A percentile compares a stretch with the other conserved stretches of the same genome.
These are phyloP conservation scores for Leptinotarsa haldemani DNA, from an alignment of 2,888 invertebrate species.

Conservation along the genomic window DNA sequence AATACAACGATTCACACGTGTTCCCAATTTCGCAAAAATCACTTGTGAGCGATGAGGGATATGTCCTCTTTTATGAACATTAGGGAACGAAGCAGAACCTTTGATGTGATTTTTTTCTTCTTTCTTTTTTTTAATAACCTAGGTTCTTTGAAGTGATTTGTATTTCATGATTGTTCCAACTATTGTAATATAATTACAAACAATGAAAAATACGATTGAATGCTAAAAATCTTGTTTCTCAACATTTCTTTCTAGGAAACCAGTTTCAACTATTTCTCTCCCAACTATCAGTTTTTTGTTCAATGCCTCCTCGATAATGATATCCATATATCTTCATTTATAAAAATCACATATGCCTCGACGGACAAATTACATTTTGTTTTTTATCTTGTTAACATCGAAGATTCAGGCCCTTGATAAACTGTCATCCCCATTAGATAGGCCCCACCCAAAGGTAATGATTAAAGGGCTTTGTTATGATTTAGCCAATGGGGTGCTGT, in stretches of 20 bases:
- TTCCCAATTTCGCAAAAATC: no score
- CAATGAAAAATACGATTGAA: no score
- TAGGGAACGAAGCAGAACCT: no score
- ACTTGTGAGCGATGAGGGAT: no score
- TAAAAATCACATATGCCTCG: slow-evolving; percentile 19
- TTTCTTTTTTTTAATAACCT: no score
- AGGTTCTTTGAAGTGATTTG: no score
- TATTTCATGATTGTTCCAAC: no score
- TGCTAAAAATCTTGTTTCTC: no score
- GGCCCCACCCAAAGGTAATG: slow-evolving; percentile 55
- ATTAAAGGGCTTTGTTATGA: slow-evolving; percentile 52
- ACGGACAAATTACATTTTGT: slow-evolving; percentile 44
- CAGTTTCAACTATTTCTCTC: neutral
- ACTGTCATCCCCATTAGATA: slow-evolving; percentile 44
- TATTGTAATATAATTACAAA: no score
- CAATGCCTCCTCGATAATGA: slow-evolving; percentile 3
- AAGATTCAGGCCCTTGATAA: slow-evolving; percentile 41
- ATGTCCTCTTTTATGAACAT: no score
- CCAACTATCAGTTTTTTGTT: neutral
- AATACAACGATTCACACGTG: no score
- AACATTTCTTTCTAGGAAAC: neutral
- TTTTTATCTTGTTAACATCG: slow-evolving; percentile 54
- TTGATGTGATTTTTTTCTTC: no score
- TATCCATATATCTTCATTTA: slow-evolving; percentile 21
- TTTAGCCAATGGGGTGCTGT: slow-evolving; percentile 50